phyloP scores from a whole-genome alignment of 2,888 invertebrate genomes.

The Deroplatys truncata region DNA sequence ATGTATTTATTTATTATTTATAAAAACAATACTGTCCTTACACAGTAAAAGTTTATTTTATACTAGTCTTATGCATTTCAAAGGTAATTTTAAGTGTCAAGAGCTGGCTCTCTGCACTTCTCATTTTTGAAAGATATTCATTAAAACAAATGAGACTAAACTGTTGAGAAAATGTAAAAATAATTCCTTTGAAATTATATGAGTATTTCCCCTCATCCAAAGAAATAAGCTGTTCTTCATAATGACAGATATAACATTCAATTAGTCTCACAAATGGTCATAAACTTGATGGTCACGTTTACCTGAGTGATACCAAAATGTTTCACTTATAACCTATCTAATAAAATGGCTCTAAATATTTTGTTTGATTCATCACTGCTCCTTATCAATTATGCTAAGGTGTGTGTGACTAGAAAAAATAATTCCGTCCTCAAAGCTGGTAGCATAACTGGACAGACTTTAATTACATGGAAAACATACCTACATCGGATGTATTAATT shows the following conservation, averaged over 20 bases:
- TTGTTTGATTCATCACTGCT: neutral
- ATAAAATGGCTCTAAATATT: neutral
- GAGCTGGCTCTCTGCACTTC: neutral
- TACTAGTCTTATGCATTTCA: neutral
- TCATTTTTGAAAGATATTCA: neutral
- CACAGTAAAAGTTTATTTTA: too few relatives aligned
- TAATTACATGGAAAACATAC: too few relatives aligned
- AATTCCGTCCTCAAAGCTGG: too few relatives aligned
- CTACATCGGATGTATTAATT: too few relatives aligned
- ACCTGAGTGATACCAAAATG: neutral
- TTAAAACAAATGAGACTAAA: neutral
- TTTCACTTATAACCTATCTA: neutral
- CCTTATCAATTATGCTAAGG: neutral
- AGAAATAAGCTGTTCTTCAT: neutral
- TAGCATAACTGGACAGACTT: too few relatives aligned
- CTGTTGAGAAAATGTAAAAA: neutral
- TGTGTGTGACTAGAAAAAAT: neutral
- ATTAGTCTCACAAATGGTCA: neutral
- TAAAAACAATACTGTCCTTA: too few relatives aligned
- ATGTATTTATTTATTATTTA: neutral
- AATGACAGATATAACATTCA: neutral
- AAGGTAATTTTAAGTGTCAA: neutral
- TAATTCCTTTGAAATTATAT: neutral
- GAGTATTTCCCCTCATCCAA: neutral
- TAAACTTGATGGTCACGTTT: too few relatives aligned